Evolutionary conservation across 2,888 invertebrate species (phyloP), one percentile per base, ranked within the genome.

Genomic region (Xestia rhomboidea): DNA sequence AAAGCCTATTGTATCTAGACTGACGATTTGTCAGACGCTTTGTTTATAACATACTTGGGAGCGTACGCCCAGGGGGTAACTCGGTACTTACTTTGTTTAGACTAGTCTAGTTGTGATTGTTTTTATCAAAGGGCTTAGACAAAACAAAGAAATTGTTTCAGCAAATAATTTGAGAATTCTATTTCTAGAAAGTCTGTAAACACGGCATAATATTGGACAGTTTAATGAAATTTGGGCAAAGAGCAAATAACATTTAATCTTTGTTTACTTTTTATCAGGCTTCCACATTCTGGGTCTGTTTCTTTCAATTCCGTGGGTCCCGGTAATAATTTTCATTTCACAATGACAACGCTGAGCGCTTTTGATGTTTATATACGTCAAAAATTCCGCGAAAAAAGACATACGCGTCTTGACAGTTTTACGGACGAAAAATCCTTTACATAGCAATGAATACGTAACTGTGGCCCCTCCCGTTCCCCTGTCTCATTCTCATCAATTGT

Each of bases 401-500:
- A 83, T 79, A 84, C 87, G 84, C 86, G 71, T 86, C 89, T 90
- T 92, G 91, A 89, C 92, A 91, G 91, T 91, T 92, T 92, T 91
- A 92, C 89, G 88, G 89, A 91, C 91, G 92, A 93, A 88, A 88
- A 88, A 93, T 92, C 92, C 91, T 91, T 92, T 91, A 92, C 92
- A 91, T 91, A 92, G 91, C 90, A 91, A 92, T 91, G 93, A 93
- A 93, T 91, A 92, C 89, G 90, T 90, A 91, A 91, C 91, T 41
- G 77, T 88, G 86, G 85, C 84, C 89, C 85, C 88, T 79, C 81
- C 81, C 86, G 83, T 81, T 86, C 85, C 89, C 84, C 91, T 87
- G 89, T 91, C 91, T 90, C 92, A 91, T 92, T 93, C 94, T 94
- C 95, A 93, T 95, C 95, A 95, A 96, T 96, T 96, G 96, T 96